Evolutionary conservation across 1,140 invertebrate species (phyloP).

Genomic region (Geopemphigus sp.): DNA sequence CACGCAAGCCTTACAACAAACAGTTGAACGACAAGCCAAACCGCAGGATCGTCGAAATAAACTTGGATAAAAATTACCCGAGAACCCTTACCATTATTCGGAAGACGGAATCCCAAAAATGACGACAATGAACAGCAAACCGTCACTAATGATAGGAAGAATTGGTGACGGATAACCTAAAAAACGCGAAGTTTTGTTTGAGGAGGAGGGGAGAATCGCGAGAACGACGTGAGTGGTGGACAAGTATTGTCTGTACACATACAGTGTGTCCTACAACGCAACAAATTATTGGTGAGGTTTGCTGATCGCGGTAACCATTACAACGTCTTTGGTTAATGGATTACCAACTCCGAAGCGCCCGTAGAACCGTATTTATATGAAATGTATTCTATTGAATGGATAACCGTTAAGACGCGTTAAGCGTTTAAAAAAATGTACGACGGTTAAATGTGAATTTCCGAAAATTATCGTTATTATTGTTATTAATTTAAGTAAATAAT

Average conservation of each 20-base stretch:
- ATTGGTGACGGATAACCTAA: neutral
- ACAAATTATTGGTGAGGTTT: no score
- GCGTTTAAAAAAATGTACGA: no score
- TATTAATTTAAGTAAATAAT: no score
- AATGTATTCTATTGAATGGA: no score
- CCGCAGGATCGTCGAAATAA: conserved; percentile 8
- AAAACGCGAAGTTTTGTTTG: neutral
- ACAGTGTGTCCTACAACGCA: neutral
- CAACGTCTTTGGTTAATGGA: neutral
- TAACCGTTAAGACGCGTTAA: conserved; percentile 9
- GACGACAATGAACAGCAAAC: neutral
- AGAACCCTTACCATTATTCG: conserved; percentile 20
- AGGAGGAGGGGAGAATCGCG: no score
- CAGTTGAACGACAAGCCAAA: neutral
- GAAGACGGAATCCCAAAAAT: neutral
- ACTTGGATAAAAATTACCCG: conserved; percentile 3
- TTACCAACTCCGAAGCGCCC: neutral
- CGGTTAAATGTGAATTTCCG: no score
- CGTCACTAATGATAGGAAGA: neutral
- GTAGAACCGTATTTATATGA: no score
- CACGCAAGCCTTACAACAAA: neutral
- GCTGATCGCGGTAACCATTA: neutral
- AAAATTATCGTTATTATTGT: no score
- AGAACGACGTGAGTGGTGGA: neutral
- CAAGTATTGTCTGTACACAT: neutral